A percentile compares a stretch with the other conserved stretches of the same genome.
phyloP scores from a whole-genome alignment of 2,888 invertebrate species.

The Erebia aethiops region DNA sequence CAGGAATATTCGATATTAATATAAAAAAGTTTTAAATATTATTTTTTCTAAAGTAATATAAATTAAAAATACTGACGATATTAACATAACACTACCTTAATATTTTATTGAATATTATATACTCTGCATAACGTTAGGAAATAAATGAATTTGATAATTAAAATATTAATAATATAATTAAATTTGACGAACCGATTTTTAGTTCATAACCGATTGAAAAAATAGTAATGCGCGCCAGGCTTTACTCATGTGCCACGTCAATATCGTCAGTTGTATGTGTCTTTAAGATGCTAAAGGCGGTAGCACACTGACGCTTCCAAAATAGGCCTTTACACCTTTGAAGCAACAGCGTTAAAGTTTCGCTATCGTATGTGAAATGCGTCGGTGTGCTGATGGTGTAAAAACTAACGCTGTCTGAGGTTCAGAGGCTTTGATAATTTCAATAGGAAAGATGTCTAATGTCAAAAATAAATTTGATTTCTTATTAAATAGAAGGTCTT shows the following conservation, averaged over 20 bases:
- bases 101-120: neutral
- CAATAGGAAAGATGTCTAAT: too few species aligned
- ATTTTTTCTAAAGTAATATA: neutral
- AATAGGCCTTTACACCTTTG: too few species aligned
- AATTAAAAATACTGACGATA: neutral
- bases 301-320: neutral
- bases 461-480: too few species aligned
- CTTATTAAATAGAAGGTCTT: too few species aligned
- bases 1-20: neutral
- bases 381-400: too few species aligned
- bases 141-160: too few species aligned
- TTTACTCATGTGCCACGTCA: neutral
- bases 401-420: too few species aligned
- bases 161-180: too few species aligned
- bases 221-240: neutral
- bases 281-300: neutral
- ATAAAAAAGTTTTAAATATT: neutral
- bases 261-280: neutral
- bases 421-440: too few species aligned
- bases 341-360: too few species aligned
- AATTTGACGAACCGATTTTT: neutral
- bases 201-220: neutral
- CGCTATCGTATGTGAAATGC: too few species aligned
- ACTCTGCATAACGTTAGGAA: neutral
- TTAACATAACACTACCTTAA: neutral